Conservation (phyloP, 2,888 invertebrate genomes). For the Baronia brevicornis region DNA sequence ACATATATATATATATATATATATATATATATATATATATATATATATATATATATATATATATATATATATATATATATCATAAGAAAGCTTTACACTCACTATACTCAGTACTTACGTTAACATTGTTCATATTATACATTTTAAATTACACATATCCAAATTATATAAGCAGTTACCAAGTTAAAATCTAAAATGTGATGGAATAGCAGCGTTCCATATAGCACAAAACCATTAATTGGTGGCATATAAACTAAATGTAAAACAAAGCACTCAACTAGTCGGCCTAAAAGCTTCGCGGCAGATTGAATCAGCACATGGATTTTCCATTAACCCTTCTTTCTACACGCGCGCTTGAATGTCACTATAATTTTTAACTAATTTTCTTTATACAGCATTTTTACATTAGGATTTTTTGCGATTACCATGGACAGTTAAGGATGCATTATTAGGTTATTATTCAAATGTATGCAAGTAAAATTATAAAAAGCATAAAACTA, state of each 20-base stretch:
- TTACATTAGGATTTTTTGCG: background rate
- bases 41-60: too few species aligned
- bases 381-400: background rate
- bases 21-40: too few species aligned
- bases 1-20: too few species aligned
- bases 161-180: slow-evolving; percentile 2
- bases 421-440: too few species aligned
- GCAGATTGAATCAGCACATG: slow-evolving; percentile 70
- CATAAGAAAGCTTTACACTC: too few species aligned
- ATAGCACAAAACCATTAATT: slow-evolving; percentile 47
- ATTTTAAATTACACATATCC: background rate
- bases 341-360: slow-evolving; percentile 19
- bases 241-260: slow-evolving; percentile 53
- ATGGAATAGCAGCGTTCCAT: slow-evolving; percentile 27
- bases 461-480: too few species aligned
- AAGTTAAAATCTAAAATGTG: slow-evolving; percentile 23
- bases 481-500: too few species aligned
- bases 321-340: slow-evolving; percentile 59
- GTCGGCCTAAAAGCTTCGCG: slow-evolving; percentile 60
- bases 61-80: too few species aligned
- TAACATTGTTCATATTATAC: slow-evolving; percentile 7
- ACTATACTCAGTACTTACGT: too few species aligned
- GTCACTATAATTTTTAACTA: slow-evolving; percentile 1
- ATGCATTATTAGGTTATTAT: too few species aligned
- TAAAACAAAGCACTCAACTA: slow-evolving; percentile 47